A percentile compares a stretch with the other conserved stretches of the same genome.
These are phyloP conservation scores for Hemiscyllium ocellatum DNA, from an alignment of 2,113 vertebrate genomes.

Conservation along the genomic window DNA sequence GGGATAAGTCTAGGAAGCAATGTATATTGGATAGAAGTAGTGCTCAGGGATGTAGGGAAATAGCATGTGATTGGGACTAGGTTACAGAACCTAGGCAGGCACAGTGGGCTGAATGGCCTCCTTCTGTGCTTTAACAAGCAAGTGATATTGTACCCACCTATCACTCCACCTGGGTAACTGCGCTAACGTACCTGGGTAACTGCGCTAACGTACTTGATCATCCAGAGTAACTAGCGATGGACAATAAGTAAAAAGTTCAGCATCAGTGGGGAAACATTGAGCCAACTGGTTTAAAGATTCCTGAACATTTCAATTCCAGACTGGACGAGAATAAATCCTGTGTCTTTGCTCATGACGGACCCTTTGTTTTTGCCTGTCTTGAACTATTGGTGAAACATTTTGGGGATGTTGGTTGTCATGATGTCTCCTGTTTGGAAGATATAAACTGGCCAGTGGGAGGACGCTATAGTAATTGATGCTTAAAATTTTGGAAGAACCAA, in stretches of 20 bases:
- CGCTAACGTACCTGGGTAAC: neutral
- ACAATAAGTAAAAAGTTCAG: neutral
- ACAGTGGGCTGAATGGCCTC: too few species aligned
- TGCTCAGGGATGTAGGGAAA: too few species aligned
- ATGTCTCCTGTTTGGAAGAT: neutral
- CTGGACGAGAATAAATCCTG: neutral
- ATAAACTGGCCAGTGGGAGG: neutral
- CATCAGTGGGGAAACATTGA: neutral
- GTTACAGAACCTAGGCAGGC: too few species aligned
- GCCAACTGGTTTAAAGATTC: neutral
- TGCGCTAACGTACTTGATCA: neutral
- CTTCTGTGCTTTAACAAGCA: too few species aligned
- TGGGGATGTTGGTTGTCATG: neutral
- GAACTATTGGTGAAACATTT: neutral
- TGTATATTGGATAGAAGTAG: too few species aligned
- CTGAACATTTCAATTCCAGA: neutral
- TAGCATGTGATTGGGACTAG: too few species aligned
- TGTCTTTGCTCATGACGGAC: neutral
- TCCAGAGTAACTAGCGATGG: neutral
- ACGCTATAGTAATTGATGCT: neutral
- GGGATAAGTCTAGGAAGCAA: neutral
- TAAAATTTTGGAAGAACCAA: neutral
- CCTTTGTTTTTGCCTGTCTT: neutral
- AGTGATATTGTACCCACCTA: too few species aligned
- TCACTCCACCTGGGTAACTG: neutral